Evolutionary conservation across 2,888 invertebrate genomes (phyloP).

Genomic region (Bursaphelenchus okinawaensis): DNA sequence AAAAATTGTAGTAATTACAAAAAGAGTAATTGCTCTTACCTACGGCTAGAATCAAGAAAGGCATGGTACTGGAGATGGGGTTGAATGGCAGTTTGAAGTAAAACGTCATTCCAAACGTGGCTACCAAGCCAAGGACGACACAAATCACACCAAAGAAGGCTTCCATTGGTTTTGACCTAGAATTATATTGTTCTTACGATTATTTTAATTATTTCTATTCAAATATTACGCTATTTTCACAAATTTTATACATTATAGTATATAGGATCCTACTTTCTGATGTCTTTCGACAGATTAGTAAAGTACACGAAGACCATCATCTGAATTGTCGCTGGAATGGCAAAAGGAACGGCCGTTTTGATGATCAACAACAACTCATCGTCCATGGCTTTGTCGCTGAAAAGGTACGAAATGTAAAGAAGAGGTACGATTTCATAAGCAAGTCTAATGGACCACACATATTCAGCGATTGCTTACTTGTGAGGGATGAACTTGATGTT

Average conservation of each 20-base stretch:
- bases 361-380: constrained; percentile 56
- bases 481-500: constrained; percentile 55
- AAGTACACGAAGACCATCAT: constrained; percentile 53
- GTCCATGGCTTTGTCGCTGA: constrained; percentile 57
- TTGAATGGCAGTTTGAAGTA: constrained; percentile 51
- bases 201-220: background rate
- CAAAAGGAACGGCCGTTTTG: constrained; percentile 53
- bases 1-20: background rate
- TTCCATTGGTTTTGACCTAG: constrained; percentile 53
- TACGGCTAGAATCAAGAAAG: constrained; percentile 52
- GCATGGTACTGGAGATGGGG: constrained; percentile 56
- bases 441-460: no score
- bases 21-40: constrained; percentile 23
- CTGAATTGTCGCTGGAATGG: constrained; percentile 50
- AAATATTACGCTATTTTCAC: background rate
- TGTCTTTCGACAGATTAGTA: constrained; percentile 45
- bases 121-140: constrained; percentile 47
- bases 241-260: no score
- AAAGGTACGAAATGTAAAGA: no score
- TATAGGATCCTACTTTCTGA: constrained; percentile 29
- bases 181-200: background rate
- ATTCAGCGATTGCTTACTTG: constrained; percentile 49
- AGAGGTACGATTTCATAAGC: background rate
- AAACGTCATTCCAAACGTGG: constrained; percentile 54
- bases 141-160: constrained; percentile 55